These are phyloP conservation scores for Nemurella pictetii DNA, from an alignment of 2,888 invertebrate genomes.

Conservation along the genomic window DNA sequence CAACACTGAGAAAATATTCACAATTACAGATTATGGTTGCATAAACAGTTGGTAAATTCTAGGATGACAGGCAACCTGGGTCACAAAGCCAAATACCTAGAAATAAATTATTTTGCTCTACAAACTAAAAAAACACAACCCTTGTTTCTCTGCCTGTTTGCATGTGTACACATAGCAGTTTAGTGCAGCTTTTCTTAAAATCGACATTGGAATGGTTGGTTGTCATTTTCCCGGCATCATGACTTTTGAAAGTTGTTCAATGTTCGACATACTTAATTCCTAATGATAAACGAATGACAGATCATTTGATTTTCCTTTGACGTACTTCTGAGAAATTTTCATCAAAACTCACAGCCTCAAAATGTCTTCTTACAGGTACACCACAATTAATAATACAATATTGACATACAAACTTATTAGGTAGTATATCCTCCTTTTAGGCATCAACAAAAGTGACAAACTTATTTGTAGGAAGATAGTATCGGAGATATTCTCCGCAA, in stretches of 20 bases:
- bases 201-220: constrained; percentile 9
- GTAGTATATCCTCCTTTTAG: constrained; percentile 3
- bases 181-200: not conserved
- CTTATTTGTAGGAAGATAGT: not conserved
- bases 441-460: not conserved
- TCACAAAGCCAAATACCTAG: not conserved
- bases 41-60: not conserved
- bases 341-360: constrained; percentile 28
- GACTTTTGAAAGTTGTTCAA: not conserved
- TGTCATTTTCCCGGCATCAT: constrained; percentile 8
- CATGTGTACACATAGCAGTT: not conserved
- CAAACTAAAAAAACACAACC: not conserved
- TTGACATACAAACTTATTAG: not conserved
- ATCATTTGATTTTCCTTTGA: constrained; percentile 12
- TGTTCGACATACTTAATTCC: not conserved
- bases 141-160: not conserved
- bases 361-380: constrained; percentile 21
- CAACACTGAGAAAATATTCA: not conserved
- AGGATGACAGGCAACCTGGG: not conserved
- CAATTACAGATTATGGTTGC: not conserved
- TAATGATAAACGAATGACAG: constrained; percentile 3
- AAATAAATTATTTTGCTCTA: not conserved
- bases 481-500: not conserved
- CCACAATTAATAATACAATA: not conserved
- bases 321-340: constrained; percentile 1